phyloP scores from a whole-genome alignment of 2,113 vertebrate genomes.

The Albula goreensis region DNA sequence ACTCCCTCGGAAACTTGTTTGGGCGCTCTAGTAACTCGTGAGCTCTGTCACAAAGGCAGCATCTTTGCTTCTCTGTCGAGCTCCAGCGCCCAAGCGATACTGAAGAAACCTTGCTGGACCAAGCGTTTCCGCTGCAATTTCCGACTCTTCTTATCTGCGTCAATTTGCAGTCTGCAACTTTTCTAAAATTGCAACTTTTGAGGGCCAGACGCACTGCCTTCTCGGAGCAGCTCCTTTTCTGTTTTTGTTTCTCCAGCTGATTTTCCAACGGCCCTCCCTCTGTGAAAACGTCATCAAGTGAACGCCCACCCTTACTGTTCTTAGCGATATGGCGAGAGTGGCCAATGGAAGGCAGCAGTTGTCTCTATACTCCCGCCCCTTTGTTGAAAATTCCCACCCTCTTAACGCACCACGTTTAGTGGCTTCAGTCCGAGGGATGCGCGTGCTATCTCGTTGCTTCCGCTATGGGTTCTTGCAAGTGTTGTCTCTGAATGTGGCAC shows the following conservation, averaged over 20 bases:
- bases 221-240: background rate
- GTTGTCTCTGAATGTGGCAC: background rate
- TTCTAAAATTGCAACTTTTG: background rate
- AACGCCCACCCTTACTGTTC: background rate
- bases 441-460: background rate
- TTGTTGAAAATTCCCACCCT: background rate
- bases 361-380: background rate
- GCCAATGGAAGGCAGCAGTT: background rate
- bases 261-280: conserved; percentile 61
- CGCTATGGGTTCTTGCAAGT: background rate
- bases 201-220: background rate
- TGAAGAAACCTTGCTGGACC: background rate
- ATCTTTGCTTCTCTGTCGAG: background rate
- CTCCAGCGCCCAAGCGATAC: background rate
- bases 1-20: background rate
- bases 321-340: background rate
- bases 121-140: background rate
- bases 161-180: background rate
- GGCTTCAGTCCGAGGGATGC: background rate
- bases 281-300: conserved; percentile 53
- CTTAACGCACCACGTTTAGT: background rate
- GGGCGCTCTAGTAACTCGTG: background rate
- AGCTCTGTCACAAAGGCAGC: background rate
- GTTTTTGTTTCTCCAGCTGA: conserved; percentile 73
- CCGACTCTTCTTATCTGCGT: background rate